These are phyloP conservation scores for Napeogenes inachia DNA, from an alignment of 2,888 invertebrate species.

Conservation along the genomic window DNA sequence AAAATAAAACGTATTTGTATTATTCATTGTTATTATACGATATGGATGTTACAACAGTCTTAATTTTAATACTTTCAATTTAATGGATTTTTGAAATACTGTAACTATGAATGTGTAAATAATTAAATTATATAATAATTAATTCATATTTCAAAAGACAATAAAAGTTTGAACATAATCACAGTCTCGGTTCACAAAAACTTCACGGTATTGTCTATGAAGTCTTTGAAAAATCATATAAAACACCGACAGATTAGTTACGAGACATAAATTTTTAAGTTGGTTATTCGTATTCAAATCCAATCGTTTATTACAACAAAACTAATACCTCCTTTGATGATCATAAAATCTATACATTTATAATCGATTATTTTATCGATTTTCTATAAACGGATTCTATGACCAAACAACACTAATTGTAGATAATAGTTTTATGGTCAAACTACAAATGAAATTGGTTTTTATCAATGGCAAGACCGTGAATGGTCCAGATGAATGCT, in stretches of 20 bases:
- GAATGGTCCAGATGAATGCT: conserved; percentile 35
- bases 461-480: conserved; percentile 37
- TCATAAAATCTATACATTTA: conserved; percentile 32
- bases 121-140: too few species aligned
- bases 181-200: conserved; percentile 12
- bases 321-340: conserved; percentile 38
- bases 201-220: conserved; percentile 10
- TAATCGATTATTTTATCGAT: conserved; percentile 47
- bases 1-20: too few species aligned
- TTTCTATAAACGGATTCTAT: conserved; percentile 40
- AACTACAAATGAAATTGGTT: conserved; percentile 29
- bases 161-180: conserved; percentile 9
- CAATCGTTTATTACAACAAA: conserved; percentile 38
- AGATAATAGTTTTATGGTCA: conserved; percentile 40
- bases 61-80: too few species aligned
- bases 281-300: conserved; percentile 30
- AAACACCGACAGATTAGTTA: conserved; percentile 34
- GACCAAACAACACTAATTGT: conserved; percentile 37
- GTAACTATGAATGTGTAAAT: not conserved
- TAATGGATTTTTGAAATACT: too few species aligned
- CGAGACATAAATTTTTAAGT: conserved; percentile 28
- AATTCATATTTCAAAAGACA: not conserved
- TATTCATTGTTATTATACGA: too few species aligned
- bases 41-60: too few species aligned
- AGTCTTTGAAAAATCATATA: conserved; percentile 22